Base-by-base conservation (phyloP, 2,888 invertebrate species). In the Linyphia triangularis region DNA sequence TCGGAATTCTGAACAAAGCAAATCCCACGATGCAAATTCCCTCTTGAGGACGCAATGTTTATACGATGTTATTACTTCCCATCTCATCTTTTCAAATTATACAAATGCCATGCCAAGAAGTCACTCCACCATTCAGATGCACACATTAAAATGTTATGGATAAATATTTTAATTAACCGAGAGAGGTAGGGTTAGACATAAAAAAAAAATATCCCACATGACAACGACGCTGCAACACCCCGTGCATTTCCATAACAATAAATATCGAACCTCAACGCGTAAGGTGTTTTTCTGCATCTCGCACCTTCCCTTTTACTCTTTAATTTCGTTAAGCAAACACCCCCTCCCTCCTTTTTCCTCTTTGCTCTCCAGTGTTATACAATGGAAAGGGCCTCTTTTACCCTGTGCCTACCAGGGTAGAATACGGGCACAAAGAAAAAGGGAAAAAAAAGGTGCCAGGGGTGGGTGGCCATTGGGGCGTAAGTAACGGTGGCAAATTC, bases 401-500 rank as follows among this genome's bases (percentile, higher is more conserved):
- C 43, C 26, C 28, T 26, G 26, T 19, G 79, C 72, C 75, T 19
- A 33, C 43, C 57, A 22, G 70, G 78, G 70, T 40, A 63, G 69
- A 78, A 61, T 57, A 69, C 40, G 63, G 16, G 57, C 3, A 26
- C 26, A 63, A 51, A 30, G 67, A 30, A 33, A 65, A 28, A n/a
- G 43, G 61, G 77, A 69, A 75, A 33, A 13, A 1, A 51, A 37
- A 40, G 33, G 61, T 2, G 5, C 9, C 43, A 67, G 63, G 81
- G 63, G 72, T 30, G 69, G 86, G 86, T 88, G 67, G n/a, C 57
- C 81, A 43, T n/a, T 75, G 19, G 72, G 65, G 86, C 86, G 86
- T 88, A 82, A 81, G 79, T 88, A 88, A 88, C 72, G 86, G 81
- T 81, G 75, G 81, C 86, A 81, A 88, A 88, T 88, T 88, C 86